Evolutionary conservation across 2,797 vertebrate species (phyloP), one percentile per base, ranked within the genome.

Genomic region (Lagocephalus sceleratus): DNA sequence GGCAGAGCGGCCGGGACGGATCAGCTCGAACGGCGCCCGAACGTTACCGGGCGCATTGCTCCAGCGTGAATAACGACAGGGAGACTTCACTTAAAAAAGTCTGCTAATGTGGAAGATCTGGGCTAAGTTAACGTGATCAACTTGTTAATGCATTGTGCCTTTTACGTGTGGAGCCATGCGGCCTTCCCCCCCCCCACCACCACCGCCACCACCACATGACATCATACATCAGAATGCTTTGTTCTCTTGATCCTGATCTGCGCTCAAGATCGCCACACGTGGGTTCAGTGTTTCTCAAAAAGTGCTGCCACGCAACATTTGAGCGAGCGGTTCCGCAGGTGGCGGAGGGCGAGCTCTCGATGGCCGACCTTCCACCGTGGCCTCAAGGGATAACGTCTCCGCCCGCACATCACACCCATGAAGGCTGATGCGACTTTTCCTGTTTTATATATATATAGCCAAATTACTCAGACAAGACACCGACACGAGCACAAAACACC

Each of bases 131-230:
- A 51, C 42, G 56, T 61, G 50, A 81, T 71, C 76, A 83, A 83
- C 75, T 76, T 51, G 51, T 42, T 54, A 62, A 66, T 79, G 59
- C 54, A 19, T 57, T 63, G 85, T 89, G 87, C 85, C 87, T 87
- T 87, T 25, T 57, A 74, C 68, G 68, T 78, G 73, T 78, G 52
- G 65, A 76, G 79, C 90, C 54, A 75, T 86, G 88, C 66, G 41
- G 54, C 79, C 75, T 83, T 77, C 62, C 58, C 75, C 66, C 40
- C 3, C n/a, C n/a, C n/a, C n/a, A n/a, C n/a, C 42, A 59, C 44
- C 48, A 60, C 55, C 42, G 57, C 44, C 48, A 60, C 55, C 42
- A 59, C 44, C 48, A 60, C 55, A 51, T 51, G 63, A 47, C 44
- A 53, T 45, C 63, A 46, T 69, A 63, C 38, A 54, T 42, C n/a